Evolutionary conservation across 1,140 invertebrate species (phyloP), one percentile per base, ranked within the genome.

Genomic region (Carposina sasakii): DNA sequence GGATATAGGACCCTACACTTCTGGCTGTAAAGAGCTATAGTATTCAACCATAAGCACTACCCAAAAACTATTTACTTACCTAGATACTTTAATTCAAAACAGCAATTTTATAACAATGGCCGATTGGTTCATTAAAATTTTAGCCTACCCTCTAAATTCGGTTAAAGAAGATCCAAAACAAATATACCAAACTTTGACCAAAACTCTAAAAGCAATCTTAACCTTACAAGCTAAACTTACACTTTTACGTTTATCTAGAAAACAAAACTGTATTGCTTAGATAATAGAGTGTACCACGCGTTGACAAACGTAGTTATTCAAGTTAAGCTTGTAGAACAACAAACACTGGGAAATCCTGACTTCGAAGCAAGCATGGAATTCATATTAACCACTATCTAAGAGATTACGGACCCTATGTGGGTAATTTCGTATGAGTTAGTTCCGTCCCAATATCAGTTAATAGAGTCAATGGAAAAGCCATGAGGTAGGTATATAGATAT

Each of bases 401-500:
- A 64, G 61, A 64, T 64, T 64, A 64, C 51, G 48, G 51, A 55
- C 48, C 54, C 60, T 50, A 40, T 57, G 46, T 43, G 54, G 54
- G 57, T 60, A 60, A 63, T 64, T 64, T 64, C 16, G 54, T 57
- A 59, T 57, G 53, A 63, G 60, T 63, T 63, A 60, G 57, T 57
- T 54, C 49, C 22, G 51, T 49, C 53, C 60, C 54, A 60, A 60
- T 48, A 54, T 22, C 16, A 33, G 10, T 4, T 13, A 6, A 13
- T 34, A 21, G 13, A 28, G 28, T 15, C 4, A 33, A 41, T 28
- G 16, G 24, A 47, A 28, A 28, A 6, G 24, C 24, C 6, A 28
- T 6, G 12, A 6, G 12, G 24, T 28, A 12, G 6, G 6, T 28
- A 6, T 5, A 12, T 6, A 28, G 12, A 12, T 28, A 6, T 6